Evolutionary conservation across 2,113 vertebrate species (phyloP).

Genomic region (Anoplopoma fimbria): DNA sequence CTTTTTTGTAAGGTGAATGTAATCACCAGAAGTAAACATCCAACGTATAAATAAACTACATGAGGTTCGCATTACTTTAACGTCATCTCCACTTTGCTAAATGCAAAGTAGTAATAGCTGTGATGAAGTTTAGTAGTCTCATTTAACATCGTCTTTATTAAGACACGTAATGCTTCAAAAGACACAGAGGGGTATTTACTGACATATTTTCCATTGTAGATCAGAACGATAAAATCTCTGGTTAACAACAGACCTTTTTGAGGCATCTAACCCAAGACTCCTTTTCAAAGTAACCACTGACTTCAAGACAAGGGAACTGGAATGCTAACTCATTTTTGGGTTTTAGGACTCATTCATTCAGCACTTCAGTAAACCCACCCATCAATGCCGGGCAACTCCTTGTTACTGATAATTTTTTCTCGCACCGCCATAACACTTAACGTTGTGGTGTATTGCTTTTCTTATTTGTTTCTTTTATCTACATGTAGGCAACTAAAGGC

Average conservation of each 20-base stretch:
- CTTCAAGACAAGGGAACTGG: not conserved
- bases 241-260: not conserved
- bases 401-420: not conserved
- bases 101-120: not conserved
- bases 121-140: not conserved
- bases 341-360: not conserved
- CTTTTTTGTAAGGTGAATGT: too few species aligned
- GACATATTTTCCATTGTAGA: not conserved
- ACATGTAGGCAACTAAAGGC: not conserved
- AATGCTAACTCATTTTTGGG: not conserved
- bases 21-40: too few species aligned
- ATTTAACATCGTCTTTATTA: not conserved
- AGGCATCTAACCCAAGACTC: not conserved
- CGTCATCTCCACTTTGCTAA: not conserved
- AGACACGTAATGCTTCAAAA: not conserved
- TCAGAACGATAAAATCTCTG: not conserved
- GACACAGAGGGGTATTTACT: not conserved
- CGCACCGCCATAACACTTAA: not conserved
- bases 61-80: not conserved
- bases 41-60: too few species aligned
- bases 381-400: not conserved
- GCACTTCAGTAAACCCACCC: too few species aligned
- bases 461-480: not conserved
- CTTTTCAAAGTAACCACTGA: not conserved
- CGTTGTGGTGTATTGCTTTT: not conserved